Evolutionary conservation across 2,113 vertebrate genomes (phyloP).

Genomic region (Scomber japonicus): DNA sequence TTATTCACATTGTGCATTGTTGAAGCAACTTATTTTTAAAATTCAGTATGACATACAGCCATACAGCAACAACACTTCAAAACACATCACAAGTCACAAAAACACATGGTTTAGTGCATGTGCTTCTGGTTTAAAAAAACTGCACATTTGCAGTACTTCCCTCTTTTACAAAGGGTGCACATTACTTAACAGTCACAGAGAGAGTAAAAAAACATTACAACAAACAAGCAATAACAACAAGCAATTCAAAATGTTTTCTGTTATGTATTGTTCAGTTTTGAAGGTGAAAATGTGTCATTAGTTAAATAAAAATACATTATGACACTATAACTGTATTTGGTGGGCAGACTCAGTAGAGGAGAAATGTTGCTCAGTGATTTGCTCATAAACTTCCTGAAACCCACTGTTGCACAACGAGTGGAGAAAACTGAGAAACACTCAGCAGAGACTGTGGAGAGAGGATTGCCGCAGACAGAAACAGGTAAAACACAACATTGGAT

Average conservation of each 20-base stretch:
- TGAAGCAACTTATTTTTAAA: not conserved
- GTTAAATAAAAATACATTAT: not conserved
- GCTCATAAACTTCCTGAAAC: conserved; percentile 33
- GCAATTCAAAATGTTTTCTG: not conserved
- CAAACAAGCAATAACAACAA: too few species aligned
- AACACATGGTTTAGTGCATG: too few species aligned
- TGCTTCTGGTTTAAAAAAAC: too few species aligned
- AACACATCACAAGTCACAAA: too few species aligned
- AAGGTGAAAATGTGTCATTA: not conserved
- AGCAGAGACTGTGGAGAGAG: not conserved
- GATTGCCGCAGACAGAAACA: not conserved
- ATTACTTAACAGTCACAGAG: too few species aligned
- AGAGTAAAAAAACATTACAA: too few species aligned
- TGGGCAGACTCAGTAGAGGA: not conserved
- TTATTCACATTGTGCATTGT: not conserved
- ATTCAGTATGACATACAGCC: too few species aligned
- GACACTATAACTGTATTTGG: not conserved
- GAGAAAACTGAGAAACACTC: conserved; percentile 4
- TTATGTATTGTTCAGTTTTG: not conserved
- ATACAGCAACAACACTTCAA: too few species aligned
- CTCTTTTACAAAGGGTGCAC: too few species aligned
- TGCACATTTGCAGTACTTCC: too few species aligned
- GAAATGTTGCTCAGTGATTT: not conserved
- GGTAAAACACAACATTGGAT: conserved; percentile 5
- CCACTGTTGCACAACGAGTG: conserved; percentile 7